Conservation (phyloP, 2,797 vertebrate species). For the Paguma larvata region DNA sequence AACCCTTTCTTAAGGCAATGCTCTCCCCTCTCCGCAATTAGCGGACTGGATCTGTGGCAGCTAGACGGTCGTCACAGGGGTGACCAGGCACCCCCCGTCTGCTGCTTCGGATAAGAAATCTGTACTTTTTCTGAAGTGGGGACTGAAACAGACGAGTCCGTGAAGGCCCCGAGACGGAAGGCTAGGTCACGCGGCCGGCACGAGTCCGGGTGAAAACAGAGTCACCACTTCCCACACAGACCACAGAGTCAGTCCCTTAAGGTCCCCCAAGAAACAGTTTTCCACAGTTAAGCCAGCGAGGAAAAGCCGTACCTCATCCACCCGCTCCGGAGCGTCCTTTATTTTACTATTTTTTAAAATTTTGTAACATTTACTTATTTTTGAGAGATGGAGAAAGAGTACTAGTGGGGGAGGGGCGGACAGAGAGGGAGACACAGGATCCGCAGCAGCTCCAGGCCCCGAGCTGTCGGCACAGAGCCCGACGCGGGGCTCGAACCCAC, state of each 20-base stretch:
- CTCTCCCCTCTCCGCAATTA: neutral
- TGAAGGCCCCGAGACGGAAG: neutral
- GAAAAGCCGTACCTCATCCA: neutral
- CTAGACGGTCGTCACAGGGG: rapidly evolving
- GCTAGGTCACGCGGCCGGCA: too few relatives aligned
- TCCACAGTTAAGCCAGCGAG: rapidly evolving
- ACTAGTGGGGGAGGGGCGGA: too few relatives aligned
- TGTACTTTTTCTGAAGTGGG: neutral
- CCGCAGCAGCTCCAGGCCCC: rapidly evolving
- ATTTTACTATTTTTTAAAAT: too few relatives aligned
- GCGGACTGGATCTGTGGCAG: neutral
- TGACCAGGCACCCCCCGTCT: too few relatives aligned
- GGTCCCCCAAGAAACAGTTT: neutral
- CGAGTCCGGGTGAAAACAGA: neutral
- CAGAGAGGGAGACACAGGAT: too few relatives aligned
- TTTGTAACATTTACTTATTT: too few relatives aligned
- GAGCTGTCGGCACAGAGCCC: too few relatives aligned
- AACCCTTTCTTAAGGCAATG: neutral
- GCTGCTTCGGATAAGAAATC: neutral
- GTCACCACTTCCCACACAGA: neutral
- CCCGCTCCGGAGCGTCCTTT: neutral
- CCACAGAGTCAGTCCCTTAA: neutral
- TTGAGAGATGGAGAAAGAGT: too few relatives aligned
- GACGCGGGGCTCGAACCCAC: too few relatives aligned
- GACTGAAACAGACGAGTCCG: neutral